These are phyloP conservation scores for Rhinichthys osculus DNA, from an alignment of 2,797 vertebrate genomes.

Conservation along the genomic window DNA sequence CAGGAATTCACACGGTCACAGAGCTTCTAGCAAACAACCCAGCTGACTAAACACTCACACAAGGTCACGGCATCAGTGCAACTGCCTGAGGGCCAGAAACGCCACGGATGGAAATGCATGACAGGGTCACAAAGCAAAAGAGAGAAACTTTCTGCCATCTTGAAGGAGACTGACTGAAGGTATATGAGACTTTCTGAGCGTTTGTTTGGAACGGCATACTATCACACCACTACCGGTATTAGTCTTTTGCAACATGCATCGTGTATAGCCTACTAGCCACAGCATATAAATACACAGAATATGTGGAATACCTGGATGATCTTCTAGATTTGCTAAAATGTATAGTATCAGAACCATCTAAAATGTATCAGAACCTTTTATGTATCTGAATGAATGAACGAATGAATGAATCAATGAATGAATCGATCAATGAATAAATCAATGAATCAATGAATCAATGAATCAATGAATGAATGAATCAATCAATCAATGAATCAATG, in stretches of 20 bases:
- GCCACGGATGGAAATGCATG: slow-evolving; percentile 10
- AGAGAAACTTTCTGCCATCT: neutral
- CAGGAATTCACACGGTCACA: slow-evolving; percentile 40
- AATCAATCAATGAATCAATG: too few species aligned
- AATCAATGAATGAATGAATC: too few species aligned
- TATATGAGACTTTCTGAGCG: neutral
- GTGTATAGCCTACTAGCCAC: neutral
- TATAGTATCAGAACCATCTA: neutral
- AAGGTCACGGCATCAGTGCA: slow-evolving; percentile 26
- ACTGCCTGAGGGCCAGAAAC: slow-evolving; percentile 22
- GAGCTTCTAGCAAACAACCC: slow-evolving; percentile 36
- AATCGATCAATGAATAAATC: too few species aligned
- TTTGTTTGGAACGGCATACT: slow-evolving; percentile 5
- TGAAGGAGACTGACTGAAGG: neutral
- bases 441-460: too few species aligned
- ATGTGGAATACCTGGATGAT: neutral
- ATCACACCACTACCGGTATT: neutral
- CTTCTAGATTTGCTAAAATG: neutral
- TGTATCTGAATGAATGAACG: too few species aligned
- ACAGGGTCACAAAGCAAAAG: slow-evolving; percentile 23
- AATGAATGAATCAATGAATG: too few species aligned
- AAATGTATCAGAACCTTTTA: too few species aligned
- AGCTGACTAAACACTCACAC: slow-evolving; percentile 34
- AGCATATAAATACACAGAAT: neutral
- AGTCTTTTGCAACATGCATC: neutral